These are phyloP conservation scores for Eublepharis macularius DNA, from an alignment of 2,113 vertebrate genomes.

Conservation along the genomic window DNA sequence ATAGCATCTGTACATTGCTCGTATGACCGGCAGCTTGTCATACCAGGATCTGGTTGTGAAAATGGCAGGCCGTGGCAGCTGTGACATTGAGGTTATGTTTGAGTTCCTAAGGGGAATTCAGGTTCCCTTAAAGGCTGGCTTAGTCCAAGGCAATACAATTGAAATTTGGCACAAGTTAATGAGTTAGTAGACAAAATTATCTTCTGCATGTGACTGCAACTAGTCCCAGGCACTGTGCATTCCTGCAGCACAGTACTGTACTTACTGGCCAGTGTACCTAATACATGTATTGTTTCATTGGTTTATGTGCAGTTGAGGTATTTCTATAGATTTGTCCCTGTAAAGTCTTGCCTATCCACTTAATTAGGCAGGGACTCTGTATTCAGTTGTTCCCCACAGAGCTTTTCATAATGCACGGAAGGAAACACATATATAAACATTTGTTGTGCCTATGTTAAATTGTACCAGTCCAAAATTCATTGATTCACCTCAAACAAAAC, in stretches of 20 bases:
- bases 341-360: neutral
- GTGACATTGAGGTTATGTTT: too few relatives aligned
- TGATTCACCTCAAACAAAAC: neutral
- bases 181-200: too few relatives aligned
- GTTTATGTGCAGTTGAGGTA: neutral
- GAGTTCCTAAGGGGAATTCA: too few relatives aligned
- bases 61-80: too few relatives aligned
- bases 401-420: neutral
- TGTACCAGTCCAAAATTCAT: neutral
- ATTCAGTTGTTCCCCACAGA: neutral
- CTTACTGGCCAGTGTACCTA: neutral
- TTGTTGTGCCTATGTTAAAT: conserved; percentile 4
- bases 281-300: neutral
- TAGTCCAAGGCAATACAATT: too few relatives aligned
- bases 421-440: neutral
- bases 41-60: too few relatives aligned
- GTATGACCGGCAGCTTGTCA: too few relatives aligned
- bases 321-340: neutral
- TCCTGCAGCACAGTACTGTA: neutral
- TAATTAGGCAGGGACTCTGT: neutral
- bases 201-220: too few relatives aligned
- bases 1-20: too few relatives aligned
- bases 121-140: too few relatives aligned
- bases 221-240: neutral
- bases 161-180: too few relatives aligned